A percentile compares a stretch with the other conserved stretches of the same genome.
Conservation (phyloP, 1,140 invertebrate species). For the Drosophila dunni region DNA sequence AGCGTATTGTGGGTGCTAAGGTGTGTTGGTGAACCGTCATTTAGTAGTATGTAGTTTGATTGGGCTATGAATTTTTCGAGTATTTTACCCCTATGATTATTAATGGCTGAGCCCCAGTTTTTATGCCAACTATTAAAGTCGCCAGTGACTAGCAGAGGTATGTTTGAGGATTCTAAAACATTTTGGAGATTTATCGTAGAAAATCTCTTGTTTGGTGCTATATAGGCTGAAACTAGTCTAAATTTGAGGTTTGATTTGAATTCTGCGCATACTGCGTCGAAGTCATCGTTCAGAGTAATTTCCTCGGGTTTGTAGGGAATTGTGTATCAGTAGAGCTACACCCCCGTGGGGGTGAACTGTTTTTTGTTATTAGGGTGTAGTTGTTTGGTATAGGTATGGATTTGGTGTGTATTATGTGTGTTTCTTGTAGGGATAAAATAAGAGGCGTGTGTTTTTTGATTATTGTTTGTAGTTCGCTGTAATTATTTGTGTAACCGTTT, state of each 20-base stretch:
- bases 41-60: conserved; percentile 33
- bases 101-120: conserved; percentile 28
- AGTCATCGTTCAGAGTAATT: background rate
- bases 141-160: conserved; percentile 1
- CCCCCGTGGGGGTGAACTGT: no score
- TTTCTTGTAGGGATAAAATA: no score
- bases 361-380: no score
- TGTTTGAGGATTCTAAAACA: conserved; percentile 6
- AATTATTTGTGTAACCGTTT: no score
- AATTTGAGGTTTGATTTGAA: conserved; percentile 7
- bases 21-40: conserved; percentile 28
- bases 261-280: conserved; percentile 31
- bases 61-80: conserved; percentile 27
- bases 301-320: no score
- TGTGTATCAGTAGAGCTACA: no score
- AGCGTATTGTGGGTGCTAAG: conserved; percentile 34
- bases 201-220: conserved; percentile 20
- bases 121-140: conserved; percentile 28
- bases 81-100: conserved; percentile 24
- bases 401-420: no score
- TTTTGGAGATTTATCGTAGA: conserved; percentile 18
- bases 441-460: no score
- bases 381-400: no score
- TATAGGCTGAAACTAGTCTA: conserved; percentile 31
- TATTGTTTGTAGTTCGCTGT: no score